These are phyloP conservation scores for Heliornis fulica DNA, from an alignment of 2,113 vertebrate species.

Conservation along the genomic window DNA sequence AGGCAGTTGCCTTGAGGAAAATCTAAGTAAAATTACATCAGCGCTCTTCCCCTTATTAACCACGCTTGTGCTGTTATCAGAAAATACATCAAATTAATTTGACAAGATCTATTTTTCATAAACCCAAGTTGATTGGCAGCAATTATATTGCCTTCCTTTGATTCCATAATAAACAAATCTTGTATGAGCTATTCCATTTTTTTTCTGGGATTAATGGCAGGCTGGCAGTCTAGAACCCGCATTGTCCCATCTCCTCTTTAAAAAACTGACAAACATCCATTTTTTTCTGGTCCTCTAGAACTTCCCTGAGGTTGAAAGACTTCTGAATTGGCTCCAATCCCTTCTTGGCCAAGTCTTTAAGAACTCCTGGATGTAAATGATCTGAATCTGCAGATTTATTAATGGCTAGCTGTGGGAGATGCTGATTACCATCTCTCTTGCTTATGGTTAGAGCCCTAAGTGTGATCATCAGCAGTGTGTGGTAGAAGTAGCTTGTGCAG, in stretches of 20 bases:
- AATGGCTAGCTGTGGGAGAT: constrained; percentile 69
- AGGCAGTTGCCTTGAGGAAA: constrained; percentile 62
- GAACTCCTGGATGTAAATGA: constrained; percentile 45
- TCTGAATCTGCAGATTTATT: constrained; percentile 68
- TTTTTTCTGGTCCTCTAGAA: constrained; percentile 50
- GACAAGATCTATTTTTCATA: constrained; percentile 73
- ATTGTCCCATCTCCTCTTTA: neutral
- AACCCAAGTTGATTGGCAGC: constrained; percentile 67
- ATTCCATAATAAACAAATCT: constrained; percentile 64
- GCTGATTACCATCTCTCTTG: constrained; percentile 64
- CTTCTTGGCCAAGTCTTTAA: constrained; percentile 22
- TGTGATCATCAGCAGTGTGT: constrained; percentile 50
- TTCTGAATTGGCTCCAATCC: neutral
- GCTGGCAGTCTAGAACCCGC: constrained; percentile 15
- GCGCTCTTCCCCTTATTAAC: constrained; percentile 70
- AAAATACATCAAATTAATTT: constrained; percentile 70
- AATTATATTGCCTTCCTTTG: constrained; percentile 67
- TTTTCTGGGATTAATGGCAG: constrained; percentile 27
- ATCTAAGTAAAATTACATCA: constrained; percentile 61
- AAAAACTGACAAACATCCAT: neutral
- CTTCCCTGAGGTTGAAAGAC: constrained; percentile 16
- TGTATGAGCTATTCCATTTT: constrained; percentile 23
- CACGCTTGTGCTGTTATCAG: constrained; percentile 57
- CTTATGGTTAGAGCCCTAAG: constrained; percentile 53
- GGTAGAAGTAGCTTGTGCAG: constrained; percentile 64